Base-by-base conservation (phyloP, 2,888 invertebrate species). In the Drosophila merina region DNA sequence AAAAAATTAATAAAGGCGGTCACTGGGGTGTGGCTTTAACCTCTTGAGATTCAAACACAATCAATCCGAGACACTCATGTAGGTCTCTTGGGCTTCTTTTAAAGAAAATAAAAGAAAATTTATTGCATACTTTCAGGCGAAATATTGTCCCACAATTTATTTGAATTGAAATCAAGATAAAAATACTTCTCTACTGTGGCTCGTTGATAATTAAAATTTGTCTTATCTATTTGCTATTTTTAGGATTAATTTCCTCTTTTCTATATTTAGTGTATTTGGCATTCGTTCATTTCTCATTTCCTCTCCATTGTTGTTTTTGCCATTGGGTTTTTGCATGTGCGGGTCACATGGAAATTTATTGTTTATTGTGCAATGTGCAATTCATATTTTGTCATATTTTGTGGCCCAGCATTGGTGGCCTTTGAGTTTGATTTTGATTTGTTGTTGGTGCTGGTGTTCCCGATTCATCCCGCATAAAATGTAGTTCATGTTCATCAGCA, bases 341-440 rank as follows among this genome's bases (percentile, higher is more conserved):
- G 52, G 59, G 67, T 50, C 77, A 72, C 73, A 85, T 75, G 68
- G 62, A 71, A 86, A 86, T 86, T 86, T 81, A 83, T 86, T 85
- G 81, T 81, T 85, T 76, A 85, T 79, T 72, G 78, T 72, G 58
- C 60, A 42, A 66, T 70, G 72, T 68, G 66, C 60, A 45, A 84
- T 86, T 86, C 81, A 83, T 81, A 77, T 77, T 81, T 83, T 81
- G 81, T 75, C 81, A 79, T 73, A 74, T 70, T 82, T 72, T 69
- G 72, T 72, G 64, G 51, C 38, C 59, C 51, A 45, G 50, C 62
- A 62, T 47, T 31, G 82, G 63, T 74, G 68, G 72, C 31, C 67
- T 57, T 68, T 70, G 74, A 66, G 59, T 62, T 66, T 62, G 72
- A 64, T 74, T 73, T 80, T 81, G 85, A 83, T 86, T 86, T 86